Evolutionary conservation across 2,113 vertebrate species (phyloP).

Genomic region (Perca schrenkii): DNA sequence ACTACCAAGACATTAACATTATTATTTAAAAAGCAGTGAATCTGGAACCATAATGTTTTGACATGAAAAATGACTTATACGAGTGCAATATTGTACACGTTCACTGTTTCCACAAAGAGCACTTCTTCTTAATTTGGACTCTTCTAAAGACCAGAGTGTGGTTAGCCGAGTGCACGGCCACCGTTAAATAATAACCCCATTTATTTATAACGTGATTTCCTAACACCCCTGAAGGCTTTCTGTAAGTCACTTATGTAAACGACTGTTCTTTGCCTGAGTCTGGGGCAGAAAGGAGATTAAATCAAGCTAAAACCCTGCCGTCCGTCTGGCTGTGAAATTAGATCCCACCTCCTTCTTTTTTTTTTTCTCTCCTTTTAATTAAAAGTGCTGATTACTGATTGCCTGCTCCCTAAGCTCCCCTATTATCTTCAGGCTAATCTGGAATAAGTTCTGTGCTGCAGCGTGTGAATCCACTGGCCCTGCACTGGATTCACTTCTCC

Average conservation of each 20-base stretch:
- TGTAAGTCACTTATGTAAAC: conserved; percentile 41
- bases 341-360: conserved; percentile 26
- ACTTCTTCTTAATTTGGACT: neutral
- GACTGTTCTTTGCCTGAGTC: conserved; percentile 3
- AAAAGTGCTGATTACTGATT: conserved; percentile 63
- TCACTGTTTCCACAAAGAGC: neutral
- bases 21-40: too few species aligned
- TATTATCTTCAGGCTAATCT: conserved; percentile 24
- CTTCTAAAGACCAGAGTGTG: neutral
- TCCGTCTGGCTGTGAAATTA: conserved; percentile 51
- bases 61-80: too few species aligned
- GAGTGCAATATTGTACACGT: too few species aligned
- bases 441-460: neutral
- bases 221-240: conserved; percentile 12
- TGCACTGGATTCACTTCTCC: conserved; percentile 2
- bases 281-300: conserved; percentile 43
- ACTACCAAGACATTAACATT: too few species aligned
- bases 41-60: too few species aligned
- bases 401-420: conserved; percentile 10
- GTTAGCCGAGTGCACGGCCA: neutral
- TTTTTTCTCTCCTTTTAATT: conserved; percentile 49
- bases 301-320: neutral
- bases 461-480: conserved; percentile 16
- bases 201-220: conserved; percentile 30
- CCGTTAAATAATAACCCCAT: conserved; percentile 17